Evolutionary conservation across 2,888 invertebrate genomes (phyloP).

Genomic region (Anthophora plumipes): DNA sequence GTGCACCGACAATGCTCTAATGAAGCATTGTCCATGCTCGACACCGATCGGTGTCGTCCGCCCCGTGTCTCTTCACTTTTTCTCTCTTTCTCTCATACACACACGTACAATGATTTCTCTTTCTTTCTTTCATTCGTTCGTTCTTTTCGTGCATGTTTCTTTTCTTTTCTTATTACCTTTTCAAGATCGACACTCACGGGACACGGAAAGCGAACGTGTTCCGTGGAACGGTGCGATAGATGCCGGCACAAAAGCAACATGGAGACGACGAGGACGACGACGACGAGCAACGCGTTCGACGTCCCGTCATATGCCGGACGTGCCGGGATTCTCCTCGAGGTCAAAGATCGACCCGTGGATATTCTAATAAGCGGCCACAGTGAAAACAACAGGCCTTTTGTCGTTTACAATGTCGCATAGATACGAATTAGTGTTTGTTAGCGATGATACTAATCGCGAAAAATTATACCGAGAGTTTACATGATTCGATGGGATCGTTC

Average conservation of each 20-base stretch:
- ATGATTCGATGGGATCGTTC: not conserved
- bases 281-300: slow-evolving; percentile 53
- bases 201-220: slow-evolving; percentile 67
- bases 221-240: slow-evolving; percentile 50
- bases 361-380: slow-evolving; percentile 61
- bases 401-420: slow-evolving; percentile 15
- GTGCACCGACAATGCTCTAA: slow-evolving; percentile 82
- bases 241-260: slow-evolving; percentile 52
- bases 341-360: slow-evolving; percentile 58
- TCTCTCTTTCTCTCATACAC: slow-evolving; percentile 33
- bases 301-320: slow-evolving; percentile 62
- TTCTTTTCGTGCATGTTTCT: slow-evolving; percentile 7
- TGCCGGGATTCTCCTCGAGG: slow-evolving; percentile 52
- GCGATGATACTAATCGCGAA: not conserved
- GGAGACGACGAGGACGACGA: slow-evolving; percentile 35
- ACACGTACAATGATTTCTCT: no score
- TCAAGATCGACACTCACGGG: slow-evolving; percentile 37
- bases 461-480: not conserved
- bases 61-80: slow-evolving; percentile 42
- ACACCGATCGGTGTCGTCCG: slow-evolving; percentile 67
- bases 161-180: not conserved
- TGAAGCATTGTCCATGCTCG: slow-evolving; percentile 82
- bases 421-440: slow-evolving; percentile 28
- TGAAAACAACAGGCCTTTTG: slow-evolving; percentile 56
- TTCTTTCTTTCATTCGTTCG: slow-evolving; percentile 4